phyloP scores from a whole-genome alignment of 2,888 invertebrate species.

The Ommatoiulus sabulosus region DNA sequence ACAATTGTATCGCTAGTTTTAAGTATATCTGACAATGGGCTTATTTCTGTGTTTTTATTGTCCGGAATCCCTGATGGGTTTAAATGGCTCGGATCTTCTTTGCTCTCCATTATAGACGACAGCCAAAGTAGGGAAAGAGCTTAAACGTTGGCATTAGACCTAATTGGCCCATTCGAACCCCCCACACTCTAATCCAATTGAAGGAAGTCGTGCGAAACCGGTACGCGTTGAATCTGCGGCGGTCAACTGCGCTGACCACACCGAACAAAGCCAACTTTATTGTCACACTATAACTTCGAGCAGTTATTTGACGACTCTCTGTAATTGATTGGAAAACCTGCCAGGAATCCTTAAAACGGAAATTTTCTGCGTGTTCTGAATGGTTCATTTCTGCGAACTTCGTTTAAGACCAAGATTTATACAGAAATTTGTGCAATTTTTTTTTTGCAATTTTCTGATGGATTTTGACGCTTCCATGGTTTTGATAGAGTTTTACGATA shows the following conservation, averaged over 20 bases:
- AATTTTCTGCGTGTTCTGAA: too few species aligned
- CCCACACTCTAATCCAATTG: slow-evolving; percentile 34
- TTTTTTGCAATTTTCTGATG: too few species aligned
- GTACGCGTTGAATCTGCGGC: neutral
- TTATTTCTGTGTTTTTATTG: slow-evolving; percentile 40
- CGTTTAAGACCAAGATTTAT: too few species aligned
- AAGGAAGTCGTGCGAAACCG: neutral
- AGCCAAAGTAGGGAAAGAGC: slow-evolving; percentile 36
- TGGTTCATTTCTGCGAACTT: too few species aligned
- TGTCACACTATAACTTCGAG: slow-evolving; percentile 18
- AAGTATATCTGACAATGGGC: slow-evolving; percentile 24
- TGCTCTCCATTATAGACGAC: slow-evolving; percentile 34
- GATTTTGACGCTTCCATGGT: too few species aligned
- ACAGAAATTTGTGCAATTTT: too few species aligned
- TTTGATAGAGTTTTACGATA: too few species aligned
- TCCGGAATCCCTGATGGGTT: slow-evolving; percentile 23
- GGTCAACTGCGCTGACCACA: slow-evolving; percentile 27
- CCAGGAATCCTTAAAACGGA: neutral
- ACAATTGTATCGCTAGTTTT: slow-evolving; percentile 22
- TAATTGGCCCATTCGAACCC: slow-evolving; percentile 35
- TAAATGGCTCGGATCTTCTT: slow-evolving; percentile 24
- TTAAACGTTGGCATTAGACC: slow-evolving; percentile 36
- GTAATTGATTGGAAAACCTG: slow-evolving; percentile 37
- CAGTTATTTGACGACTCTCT: slow-evolving; percentile 17
- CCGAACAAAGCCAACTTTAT: slow-evolving; percentile 10